phyloP scores from a whole-genome alignment of 2,797 vertebrate species.

The Pagetopsis macropterus region DNA sequence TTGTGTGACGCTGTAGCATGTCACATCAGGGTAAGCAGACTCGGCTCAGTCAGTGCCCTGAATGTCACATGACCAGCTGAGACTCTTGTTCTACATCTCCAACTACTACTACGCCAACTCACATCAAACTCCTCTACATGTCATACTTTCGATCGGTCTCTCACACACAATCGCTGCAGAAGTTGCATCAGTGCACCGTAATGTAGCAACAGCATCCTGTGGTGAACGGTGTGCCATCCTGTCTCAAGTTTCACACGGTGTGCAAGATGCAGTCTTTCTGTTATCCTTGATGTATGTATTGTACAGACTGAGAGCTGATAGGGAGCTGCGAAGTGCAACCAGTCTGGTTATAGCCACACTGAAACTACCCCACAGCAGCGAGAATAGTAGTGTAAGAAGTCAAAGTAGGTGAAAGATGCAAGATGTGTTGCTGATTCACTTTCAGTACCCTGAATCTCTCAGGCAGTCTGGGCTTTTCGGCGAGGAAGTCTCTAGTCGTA shows the following conservation, averaged over 20 bases:
- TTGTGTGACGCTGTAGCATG: constrained; percentile 7
- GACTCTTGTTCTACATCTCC: constrained; percentile 47
- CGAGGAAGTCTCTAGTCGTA: not conserved
- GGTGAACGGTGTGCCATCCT: constrained; percentile 27
- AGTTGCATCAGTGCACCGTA: constrained; percentile 50
- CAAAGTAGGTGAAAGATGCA: not conserved
- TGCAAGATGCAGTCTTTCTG: constrained; percentile 1
- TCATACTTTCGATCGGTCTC: not conserved
- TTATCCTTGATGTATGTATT: not conserved
- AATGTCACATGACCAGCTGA: constrained; percentile 57
- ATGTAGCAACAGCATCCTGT: constrained; percentile 57
- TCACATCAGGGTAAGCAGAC: constrained; percentile 36
- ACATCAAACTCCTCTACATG: not conserved
- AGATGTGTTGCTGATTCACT: not conserved
- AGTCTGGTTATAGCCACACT: not conserved
- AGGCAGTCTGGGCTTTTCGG: constrained; percentile 13
- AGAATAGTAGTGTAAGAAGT: constrained; percentile 6
- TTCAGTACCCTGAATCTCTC: constrained; percentile 11
- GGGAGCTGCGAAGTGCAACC: not conserved
- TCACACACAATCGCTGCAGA: constrained; percentile 20
- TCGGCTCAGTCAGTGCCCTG: constrained; percentile 35
- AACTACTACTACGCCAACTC: constrained; percentile 1
- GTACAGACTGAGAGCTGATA: not conserved
- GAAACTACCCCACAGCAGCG: not conserved
- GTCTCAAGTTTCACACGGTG: constrained; percentile 38